phyloP scores from a whole-genome alignment of 2,113 vertebrate species.

The Cyanistes caeruleus region DNA sequence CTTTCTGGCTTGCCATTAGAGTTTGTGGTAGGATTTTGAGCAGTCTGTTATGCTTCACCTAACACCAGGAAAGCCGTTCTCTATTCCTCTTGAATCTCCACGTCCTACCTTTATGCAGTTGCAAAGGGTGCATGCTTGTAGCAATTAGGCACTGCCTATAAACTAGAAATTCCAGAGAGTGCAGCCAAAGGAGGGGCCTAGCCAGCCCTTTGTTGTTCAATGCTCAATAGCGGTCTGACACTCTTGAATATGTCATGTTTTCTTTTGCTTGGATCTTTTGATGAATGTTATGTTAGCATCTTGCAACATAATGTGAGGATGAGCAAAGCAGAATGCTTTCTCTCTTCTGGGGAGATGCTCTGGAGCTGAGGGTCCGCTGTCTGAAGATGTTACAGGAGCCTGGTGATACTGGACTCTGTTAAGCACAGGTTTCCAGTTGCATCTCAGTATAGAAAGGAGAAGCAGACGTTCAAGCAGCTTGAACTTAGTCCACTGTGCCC shows the following conservation, averaged over 20 bases:
- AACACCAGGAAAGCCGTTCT: neutral
- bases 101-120: neutral
- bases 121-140: neutral
- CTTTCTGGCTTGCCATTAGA: neutral
- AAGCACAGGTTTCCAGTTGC: neutral
- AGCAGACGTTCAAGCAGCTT: neutral
- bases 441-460: neutral
- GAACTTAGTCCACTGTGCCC: neutral
- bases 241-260: neutral
- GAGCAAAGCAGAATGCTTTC: neutral
- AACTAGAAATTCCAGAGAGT: neutral
- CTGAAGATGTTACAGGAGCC: neutral
- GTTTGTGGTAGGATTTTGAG: neutral
- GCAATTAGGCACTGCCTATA: neutral
- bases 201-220: neutral
- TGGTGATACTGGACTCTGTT: neutral
- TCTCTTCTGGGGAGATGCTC: neutral
- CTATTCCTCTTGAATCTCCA: neutral
- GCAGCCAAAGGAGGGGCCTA: neutral
- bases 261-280: neutral
- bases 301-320: neutral
- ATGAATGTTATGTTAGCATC: neutral
- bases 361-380: neutral
- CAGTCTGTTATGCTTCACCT: neutral
- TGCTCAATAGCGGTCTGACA: neutral